A percentile compares a stretch with the other conserved stretches of the same genome.
phyloP scores from a whole-genome alignment of 2,888 invertebrate genomes.

The Parelbella ahira region DNA sequence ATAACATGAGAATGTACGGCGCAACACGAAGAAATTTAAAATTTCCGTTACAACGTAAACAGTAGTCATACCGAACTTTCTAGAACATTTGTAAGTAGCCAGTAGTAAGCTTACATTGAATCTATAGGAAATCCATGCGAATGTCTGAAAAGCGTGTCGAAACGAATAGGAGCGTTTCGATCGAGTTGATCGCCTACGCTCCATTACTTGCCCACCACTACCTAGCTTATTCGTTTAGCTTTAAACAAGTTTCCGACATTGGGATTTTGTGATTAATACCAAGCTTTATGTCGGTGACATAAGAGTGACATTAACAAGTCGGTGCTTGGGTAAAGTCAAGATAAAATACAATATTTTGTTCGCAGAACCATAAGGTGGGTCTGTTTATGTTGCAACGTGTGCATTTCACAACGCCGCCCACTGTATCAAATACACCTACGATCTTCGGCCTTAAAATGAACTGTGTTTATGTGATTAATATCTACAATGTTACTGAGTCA shows the following conservation, averaged over 20 bases:
- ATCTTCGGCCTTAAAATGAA: constrained; percentile 36
- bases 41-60: neutral
- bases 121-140: constrained; percentile 35
- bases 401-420: constrained; percentile 59
- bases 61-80: neutral
- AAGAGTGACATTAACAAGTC: constrained; percentile 24
- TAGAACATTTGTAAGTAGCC: too few relatives aligned
- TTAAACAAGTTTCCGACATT: constrained; percentile 41
- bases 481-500: constrained; percentile 3
- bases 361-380: constrained; percentile 42
- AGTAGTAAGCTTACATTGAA: too few relatives aligned
- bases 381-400: constrained; percentile 45
- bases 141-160: constrained; percentile 44
- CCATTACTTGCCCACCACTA: constrained; percentile 49
- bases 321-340: constrained; percentile 17
- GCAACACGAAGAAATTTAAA: neutral
- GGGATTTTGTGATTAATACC: constrained; percentile 33
- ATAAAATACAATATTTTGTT: constrained; percentile 38
- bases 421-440: constrained; percentile 51
- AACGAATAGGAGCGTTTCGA: constrained; percentile 44
- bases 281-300: constrained; percentile 33
- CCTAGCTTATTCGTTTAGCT: constrained; percentile 42
- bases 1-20: too few relatives aligned
- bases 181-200: constrained; percentile 49
- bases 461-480: constrained; percentile 38